Percentiles rank a stretch among this genome's conserved stretches.
These are phyloP conservation scores for Lomographa bimaculata DNA, from an alignment of 2,888 invertebrate genomes.

Conservation along the genomic window DNA sequence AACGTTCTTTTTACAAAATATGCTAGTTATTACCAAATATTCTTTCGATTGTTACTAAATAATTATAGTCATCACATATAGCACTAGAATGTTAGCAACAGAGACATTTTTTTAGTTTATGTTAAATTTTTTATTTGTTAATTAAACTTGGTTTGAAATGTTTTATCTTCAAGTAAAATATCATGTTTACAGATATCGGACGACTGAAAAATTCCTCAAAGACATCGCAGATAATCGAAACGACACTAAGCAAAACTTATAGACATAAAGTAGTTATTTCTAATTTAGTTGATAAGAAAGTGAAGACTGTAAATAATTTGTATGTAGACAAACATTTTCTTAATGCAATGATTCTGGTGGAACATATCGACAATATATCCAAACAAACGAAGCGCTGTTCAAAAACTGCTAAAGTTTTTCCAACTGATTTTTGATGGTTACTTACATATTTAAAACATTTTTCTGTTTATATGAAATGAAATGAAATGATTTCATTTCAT, in stretches of 20 bases:
- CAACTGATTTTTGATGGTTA: constrained; percentile 5
- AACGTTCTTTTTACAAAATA: too few relatives aligned
- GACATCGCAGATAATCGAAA: constrained; percentile 59
- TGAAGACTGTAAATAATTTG: constrained; percentile 77
- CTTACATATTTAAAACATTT: too few relatives aligned
- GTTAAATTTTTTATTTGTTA: too few relatives aligned
- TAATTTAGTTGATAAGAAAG: constrained; percentile 45
- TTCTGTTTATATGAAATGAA: too few relatives aligned
- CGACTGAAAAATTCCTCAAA: constrained; percentile 53
- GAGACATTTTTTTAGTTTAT: too few relatives aligned
- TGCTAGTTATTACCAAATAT: too few relatives aligned
- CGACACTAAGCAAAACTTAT: constrained; percentile 61
- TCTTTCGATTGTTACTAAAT: too few relatives aligned
- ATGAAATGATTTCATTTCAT: too few relatives aligned
- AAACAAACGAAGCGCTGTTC: constrained; percentile 30
- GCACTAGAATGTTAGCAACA: too few relatives aligned
- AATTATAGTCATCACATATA: too few relatives aligned
- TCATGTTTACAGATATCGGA: constrained; percentile 53
- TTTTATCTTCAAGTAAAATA: too few relatives aligned
- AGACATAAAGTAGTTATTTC: constrained; percentile 50
- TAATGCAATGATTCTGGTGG: constrained; percentile 67
- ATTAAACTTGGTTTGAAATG: too few relatives aligned
- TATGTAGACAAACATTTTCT: constrained; percentile 52
- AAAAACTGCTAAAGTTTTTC: constrained; percentile 16
- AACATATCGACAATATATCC: constrained; percentile 77